Evolutionary conservation across 2,888 invertebrate genomes (phyloP).

Genomic region (Chymomyza amoena): DNA sequence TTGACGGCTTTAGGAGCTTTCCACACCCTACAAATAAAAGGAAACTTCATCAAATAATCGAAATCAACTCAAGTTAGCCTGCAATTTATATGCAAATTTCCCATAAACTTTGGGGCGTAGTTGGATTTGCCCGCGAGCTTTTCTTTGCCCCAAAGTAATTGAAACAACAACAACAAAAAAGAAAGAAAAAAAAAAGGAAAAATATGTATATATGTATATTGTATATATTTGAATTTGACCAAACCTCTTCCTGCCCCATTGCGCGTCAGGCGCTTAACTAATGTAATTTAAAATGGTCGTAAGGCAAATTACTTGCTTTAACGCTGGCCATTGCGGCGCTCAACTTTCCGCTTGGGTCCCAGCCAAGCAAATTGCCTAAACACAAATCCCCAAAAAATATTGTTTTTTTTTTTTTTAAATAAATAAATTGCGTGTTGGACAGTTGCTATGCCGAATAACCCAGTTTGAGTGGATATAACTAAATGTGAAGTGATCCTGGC

Average conservation of each 20-base stretch:
- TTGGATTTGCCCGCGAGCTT: conserved; percentile 41
- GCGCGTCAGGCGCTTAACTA: conserved; percentile 44
- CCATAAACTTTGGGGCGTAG: conserved; percentile 37
- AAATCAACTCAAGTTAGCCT: conserved; percentile 57
- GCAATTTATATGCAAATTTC: conserved; percentile 71
- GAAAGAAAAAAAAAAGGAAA: conserved; percentile 6
- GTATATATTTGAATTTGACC: neutral
- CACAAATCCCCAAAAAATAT: conserved; percentile 58
- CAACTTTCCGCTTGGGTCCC: conserved; percentile 18
- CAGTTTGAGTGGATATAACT: neutral
- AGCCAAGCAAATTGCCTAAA: conserved; percentile 56
- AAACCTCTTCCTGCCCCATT: neutral
- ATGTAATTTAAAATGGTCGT: conserved; percentile 71
- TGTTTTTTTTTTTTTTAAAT: neutral
- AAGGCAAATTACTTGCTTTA: conserved; percentile 60
- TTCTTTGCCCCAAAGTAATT: conserved; percentile 49
- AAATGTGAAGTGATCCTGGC: neutral
- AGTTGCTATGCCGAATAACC: neutral
- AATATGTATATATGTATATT: conserved; percentile 46
- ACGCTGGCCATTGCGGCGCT: neutral
- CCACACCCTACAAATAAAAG: neutral
- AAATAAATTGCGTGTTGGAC: neutral
- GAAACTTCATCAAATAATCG: conserved; percentile 68
- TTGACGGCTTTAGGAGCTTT: neutral
- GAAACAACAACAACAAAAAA: conserved; percentile 49